Base-by-base conservation (phyloP, 2,113 vertebrate genomes). In the Sciurus niger region DNA sequence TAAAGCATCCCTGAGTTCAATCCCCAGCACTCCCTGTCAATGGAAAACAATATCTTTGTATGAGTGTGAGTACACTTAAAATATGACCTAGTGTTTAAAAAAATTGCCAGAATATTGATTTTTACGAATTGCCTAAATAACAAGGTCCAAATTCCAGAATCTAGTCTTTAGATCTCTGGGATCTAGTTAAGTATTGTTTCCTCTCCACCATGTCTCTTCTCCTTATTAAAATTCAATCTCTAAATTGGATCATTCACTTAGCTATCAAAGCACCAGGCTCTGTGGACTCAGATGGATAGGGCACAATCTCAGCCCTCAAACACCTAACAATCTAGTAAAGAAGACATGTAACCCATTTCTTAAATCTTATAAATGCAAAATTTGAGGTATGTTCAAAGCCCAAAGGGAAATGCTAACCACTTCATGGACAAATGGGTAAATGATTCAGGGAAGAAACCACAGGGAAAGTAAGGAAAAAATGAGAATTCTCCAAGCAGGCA, bases 141-240 rank as follows among this genome's bases (percentile, higher is more conserved):
- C 67, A 84, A 97, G 92, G 24, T 53, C 40, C 46, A 74, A 77
- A 85, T 67, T 82, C 30, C 53, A 40, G 37, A 83, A 78, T 77
- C 51, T 58, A 93, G 70, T 2, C 86, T 65, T 86, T 83, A 88
- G 28, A 17, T 74, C 4, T 83, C 51, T 85, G 34, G 16, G 24
- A 77, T 82, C 43, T 70, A 55, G 17, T 88, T 60, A 84, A 90
- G 6, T 46, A 79, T 55, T 3, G 37, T 68, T 94, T 37, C 30
- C 67, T 37, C 28, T 86, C 85, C 60, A 46, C n/a, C 43, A 40
- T 84, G 87, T 76, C 46, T 58, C 20, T 79, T 76, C 25, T 76
- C 53, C 60, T 95, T 63, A 93, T 94, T 84, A 93, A 97, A 85
- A 68, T 30, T 43, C 6, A 43, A 10, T 84, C 30, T 86, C 67